These are phyloP conservation scores for Notechis scutatus DNA, from an alignment of 2,113 vertebrate species.

Conservation along the genomic window DNA sequence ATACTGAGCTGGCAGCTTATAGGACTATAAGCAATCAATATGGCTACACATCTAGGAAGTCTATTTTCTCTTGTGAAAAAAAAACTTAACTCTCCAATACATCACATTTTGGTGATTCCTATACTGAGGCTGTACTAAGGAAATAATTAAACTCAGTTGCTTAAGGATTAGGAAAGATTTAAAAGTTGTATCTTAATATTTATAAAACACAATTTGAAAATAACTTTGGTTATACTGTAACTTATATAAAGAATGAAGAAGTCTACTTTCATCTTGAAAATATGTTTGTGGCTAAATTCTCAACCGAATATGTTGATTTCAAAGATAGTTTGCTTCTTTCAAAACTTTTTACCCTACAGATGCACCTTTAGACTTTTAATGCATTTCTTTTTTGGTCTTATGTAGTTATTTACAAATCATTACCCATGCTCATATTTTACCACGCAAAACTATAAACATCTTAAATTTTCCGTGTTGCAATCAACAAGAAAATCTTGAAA, in stretches of 20 bases:
- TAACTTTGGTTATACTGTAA: conserved; percentile 43
- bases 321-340: neutral
- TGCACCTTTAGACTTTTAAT: neutral
- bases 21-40: neutral
- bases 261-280: neutral
- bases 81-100: neutral
- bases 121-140: neutral
- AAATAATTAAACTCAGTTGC: neutral
- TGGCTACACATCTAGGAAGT: neutral
- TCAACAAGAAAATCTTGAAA: neutral
- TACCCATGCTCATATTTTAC: neutral
- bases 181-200: conserved; percentile 36
- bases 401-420: neutral
- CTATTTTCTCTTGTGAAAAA: neutral
- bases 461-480: neutral
- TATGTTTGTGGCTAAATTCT: neutral
- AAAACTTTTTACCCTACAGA: neutral
- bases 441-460: neutral
- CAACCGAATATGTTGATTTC: neutral
- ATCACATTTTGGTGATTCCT: neutral
- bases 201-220: conserved; percentile 59
- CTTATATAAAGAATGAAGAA: conserved; percentile 49
- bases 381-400: neutral
- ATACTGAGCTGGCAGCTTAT: neutral
- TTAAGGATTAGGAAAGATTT: neutral